These are phyloP conservation scores for Pollicipes pollicipes DNA, from an alignment of 1,140 invertebrate genomes.

Conservation along the genomic window DNA sequence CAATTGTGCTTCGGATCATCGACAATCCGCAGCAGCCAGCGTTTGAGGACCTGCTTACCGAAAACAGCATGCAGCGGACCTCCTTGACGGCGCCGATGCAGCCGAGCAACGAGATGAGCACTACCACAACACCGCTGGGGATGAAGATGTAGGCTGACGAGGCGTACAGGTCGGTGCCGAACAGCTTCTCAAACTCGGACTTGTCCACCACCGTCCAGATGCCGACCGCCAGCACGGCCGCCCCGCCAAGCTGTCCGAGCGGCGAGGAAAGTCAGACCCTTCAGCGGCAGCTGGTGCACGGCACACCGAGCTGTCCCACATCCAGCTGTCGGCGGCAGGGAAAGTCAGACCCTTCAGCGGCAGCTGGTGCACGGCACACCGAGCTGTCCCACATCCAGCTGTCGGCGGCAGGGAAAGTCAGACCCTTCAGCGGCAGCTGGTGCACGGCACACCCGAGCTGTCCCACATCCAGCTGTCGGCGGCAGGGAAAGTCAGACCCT, in stretches of 20 bases:
- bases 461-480: constrained; percentile 31
- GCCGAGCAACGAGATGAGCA: constrained; percentile 62
- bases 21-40: too few relatives aligned
- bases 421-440: not conserved
- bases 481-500: not conserved
- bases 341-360: too few relatives aligned
- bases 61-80: constrained; percentile 71
- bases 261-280: not conserved
- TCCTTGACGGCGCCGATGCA: constrained; percentile 70
- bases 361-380: not conserved
- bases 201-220: constrained; percentile 64
- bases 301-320: not conserved
- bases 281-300: not conserved
- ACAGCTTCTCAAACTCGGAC: constrained; percentile 57
- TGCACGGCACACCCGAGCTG: not conserved
- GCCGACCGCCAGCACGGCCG: constrained; percentile 50
- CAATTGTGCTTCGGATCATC: too few relatives aligned
- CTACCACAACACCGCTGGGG: constrained; percentile 51
- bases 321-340: too few relatives aligned
- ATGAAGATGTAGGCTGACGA: constrained; percentile 64
- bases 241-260: constrained; percentile 39
- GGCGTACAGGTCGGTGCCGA: constrained; percentile 63
- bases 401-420: too few relatives aligned
- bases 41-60: constrained; percentile 39
- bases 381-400: too few relatives aligned